Base-by-base conservation (phyloP, 2,888 invertebrate genomes). In the Protophormia terraenovae region DNA sequence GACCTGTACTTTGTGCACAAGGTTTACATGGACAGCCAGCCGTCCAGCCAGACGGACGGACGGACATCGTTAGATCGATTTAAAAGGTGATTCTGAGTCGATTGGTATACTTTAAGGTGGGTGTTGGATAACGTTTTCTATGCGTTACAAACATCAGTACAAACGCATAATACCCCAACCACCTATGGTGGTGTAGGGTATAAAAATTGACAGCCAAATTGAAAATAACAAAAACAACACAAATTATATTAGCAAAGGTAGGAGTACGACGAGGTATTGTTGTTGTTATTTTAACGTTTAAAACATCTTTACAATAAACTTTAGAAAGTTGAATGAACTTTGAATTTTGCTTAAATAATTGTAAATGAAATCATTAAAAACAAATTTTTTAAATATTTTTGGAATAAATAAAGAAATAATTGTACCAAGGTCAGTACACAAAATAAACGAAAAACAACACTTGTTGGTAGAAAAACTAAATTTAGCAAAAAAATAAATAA, bases 251-350 rank as follows among this genome's bases (percentile, higher is more conserved):
- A 41, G 14, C 16, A 78, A 16, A 69, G 47, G 69, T 78, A 50
- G 10, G n/a, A 35, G 10, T 50, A 22, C 16, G 53, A 14, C 38
- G 53, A 24, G 45, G 29, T 14, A 19, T 60, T 22, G 14, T 27
- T 41, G 16, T 64, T 58, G 45, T 55, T 41, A 55, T 55, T 47
- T n/a, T n/a, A n/a, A n/a, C 14, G 35, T 58, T 24, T 58, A 60
- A 78, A 29, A n/a, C 24, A n/a, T n/a, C n/a, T n/a, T n/a, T n/a
- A n/a, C n/a, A 27, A 47, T 7, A 55, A 7, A 55, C 12, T 22
- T n/a, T 16, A 55, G 8, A 73, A 80, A 84, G 84, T 80, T 84
- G 80, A 84, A 84, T 80, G 84, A 84, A 84, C 84, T 80, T 41
- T 24, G 41, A 12, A 50, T 24, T 62, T 0, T 29, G 29, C 45